Base-by-base conservation (phyloP, 2,888 invertebrate genomes). In the Phoronis australis region DNA sequence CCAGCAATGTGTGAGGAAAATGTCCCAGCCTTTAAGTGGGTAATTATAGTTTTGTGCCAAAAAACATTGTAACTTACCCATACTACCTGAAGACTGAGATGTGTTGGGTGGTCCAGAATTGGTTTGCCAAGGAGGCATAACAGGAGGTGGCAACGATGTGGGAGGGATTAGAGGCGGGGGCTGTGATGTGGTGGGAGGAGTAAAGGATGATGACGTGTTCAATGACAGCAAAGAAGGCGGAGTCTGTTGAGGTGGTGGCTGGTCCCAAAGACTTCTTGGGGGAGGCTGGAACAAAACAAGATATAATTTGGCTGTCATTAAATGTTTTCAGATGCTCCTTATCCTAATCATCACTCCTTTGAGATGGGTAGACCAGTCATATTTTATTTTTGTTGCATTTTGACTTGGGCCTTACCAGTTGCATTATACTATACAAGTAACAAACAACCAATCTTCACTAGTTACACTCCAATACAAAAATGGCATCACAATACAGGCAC, bases 141-240 rank as follows among this genome's bases (percentile, higher is more conserved):
- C 82, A 57, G 39, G 61, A 82, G 24, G 81, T 50, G 60, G 71
- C 60, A 75, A 61, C 58, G 48, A 56, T 42, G 45, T 61, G 47
- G 48, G 48, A 25, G 44, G 48, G 37, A 35, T 46, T 42, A 50
- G 37, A n/a, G 45, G 25, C 26, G 46, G 38, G 4, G 50, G 52
- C 38, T 55, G 55, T n/a, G 27, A 42, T 24, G 35, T 20, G 9
- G 25, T 37, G 5, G 22, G 27, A 37, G 44, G 52, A n/a, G n/a
- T n/a, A 25, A 44, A 38, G 20, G 51, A 46, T 2, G 47, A 47
- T 21, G 38, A 35, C 57, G 59, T 38, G 45, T 52, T 38, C 53
- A 57, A 22, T 57, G 66, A 52, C 6, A 52, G 54, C 24, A n/a
- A n/a, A n/a, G n/a, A n/a, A n/a, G n/a, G n/a, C n/a, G 38, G 46